Conservation (phyloP, 2,888 invertebrate species). For the Orthosia gracilis region DNA sequence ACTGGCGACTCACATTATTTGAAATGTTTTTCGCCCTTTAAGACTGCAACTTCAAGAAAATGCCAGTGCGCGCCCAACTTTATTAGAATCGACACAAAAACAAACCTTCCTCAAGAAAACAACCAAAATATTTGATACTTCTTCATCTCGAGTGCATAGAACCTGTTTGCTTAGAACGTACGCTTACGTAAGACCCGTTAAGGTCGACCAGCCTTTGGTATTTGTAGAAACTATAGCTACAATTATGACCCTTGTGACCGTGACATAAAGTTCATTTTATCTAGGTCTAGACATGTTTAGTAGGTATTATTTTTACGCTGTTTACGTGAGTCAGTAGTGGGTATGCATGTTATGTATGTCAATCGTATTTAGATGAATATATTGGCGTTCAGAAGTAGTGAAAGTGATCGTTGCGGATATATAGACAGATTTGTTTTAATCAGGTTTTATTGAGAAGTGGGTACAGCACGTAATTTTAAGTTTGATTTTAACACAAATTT, state of each 20-base stretch:
- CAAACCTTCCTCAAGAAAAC: slow-evolving; percentile 34
- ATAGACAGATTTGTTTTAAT: slow-evolving; percentile 7
- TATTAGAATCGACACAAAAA: not conserved
- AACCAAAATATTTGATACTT: slow-evolving; percentile 28
- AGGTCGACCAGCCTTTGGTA: slow-evolving; percentile 72
- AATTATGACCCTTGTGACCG: slow-evolving; percentile 56
- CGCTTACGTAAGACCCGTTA: slow-evolving; percentile 73
- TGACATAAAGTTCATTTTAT: slow-evolving; percentile 61
- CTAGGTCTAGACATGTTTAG: slow-evolving; percentile 21
- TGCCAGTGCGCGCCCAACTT: too few species aligned
- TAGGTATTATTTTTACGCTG: slow-evolving; percentile 61
- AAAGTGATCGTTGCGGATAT: slow-evolving; percentile 45
- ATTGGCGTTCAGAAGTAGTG: slow-evolving; percentile 31
- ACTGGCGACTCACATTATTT: too few species aligned
- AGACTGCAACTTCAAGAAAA: not conserved
- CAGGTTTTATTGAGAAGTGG: not conserved
- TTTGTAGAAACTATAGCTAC: slow-evolving; percentile 49
- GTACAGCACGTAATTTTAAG: not conserved
- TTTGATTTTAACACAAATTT: not conserved
- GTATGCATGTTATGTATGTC: slow-evolving; percentile 56
- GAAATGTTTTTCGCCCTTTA: too few species aligned
- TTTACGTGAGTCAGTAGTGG: slow-evolving; percentile 64
- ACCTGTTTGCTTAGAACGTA: slow-evolving; percentile 67
- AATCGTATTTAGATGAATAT: slow-evolving; percentile 44
- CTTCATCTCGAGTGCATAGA: slow-evolving; percentile 58